Evolutionary conservation across 2,888 invertebrate genomes (phyloP), one percentile per base, ranked within the genome.

Genomic region (Hyposoter dolosus): DNA sequence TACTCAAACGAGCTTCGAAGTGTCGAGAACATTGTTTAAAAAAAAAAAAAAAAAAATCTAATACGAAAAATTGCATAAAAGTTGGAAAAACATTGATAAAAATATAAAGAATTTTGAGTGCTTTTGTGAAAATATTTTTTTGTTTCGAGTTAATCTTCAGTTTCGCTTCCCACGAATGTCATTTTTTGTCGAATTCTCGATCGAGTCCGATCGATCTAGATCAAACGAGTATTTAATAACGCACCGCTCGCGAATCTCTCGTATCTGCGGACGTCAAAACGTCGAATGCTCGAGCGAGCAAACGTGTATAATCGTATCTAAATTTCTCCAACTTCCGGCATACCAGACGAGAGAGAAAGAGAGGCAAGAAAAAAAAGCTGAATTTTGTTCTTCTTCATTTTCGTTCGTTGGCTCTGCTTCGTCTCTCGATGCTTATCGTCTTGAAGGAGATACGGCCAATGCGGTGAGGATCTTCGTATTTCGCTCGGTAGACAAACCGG

Each of bases 401-500:
- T 35, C 53, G 35, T 56, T 45, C 43, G 19, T 43, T 45, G 28
- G 50, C 23, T 68, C 28, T 50, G 7, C 35, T 65, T 10, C n/a
- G n/a, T 50, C 28, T 53, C 63, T 60, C 66, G 84, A 84, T 84
- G 32, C 65, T 84, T 84, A 84, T 84, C 81, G 65, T 69, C 50
- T 68, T 43, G 40, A 19, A 47, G 76, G 28, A 65, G 50, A 71
- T 75, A 68, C 66, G 77, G 65, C 47, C 63, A 32, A 47, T 3
- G 3, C 63, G 53, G 50, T 43, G 72, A 43, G 63, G 43, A 75
- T 85, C 82, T 78, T 85, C 82, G 78, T 85, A 85, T 85, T 85
- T 82, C 85, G 85, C 65, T 75, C 75, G 69, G 78, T 82, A 69
- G 79, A 53, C 82, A 75, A 78, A 82, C 82, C 82, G 85, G 82